A percentile compares a stretch with the other conserved stretches of the same genome.
phyloP scores from a whole-genome alignment of 92 coral and sea anemone genomes.

The Porites lobata region DNA sequence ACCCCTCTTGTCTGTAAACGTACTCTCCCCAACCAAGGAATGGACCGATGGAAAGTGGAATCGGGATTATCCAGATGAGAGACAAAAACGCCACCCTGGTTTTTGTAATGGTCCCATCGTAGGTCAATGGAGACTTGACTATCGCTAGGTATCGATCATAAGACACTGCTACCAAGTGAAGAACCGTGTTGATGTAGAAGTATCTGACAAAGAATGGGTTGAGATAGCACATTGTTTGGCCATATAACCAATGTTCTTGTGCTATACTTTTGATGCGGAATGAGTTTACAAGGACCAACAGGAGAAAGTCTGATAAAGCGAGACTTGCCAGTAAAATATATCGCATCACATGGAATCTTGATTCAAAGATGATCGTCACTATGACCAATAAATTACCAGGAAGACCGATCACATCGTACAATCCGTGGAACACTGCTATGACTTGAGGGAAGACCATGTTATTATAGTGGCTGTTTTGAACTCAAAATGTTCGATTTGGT shows the following conservation, averaged over 20 bases:
- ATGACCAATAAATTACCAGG: background rate
- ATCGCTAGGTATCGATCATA: background rate
- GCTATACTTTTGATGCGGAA: background rate
- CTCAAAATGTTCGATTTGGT: no score
- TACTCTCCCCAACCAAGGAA: background rate
- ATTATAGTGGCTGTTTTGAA: no score
- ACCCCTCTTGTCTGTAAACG: background rate
- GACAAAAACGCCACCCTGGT: background rate
- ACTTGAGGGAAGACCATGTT: background rate
- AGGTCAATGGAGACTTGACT: conserved; percentile 6
- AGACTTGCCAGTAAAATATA: background rate
- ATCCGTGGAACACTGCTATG: background rate
- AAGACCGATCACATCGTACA: conserved; percentile 7
- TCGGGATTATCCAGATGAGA: background rate
- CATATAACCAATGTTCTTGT: conserved; percentile 8
- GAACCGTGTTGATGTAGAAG: conserved; percentile 1
- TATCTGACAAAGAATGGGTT: background rate
- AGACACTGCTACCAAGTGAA: conserved; percentile 14
- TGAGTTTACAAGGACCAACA: background rate
- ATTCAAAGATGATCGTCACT: background rate
- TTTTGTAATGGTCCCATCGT: background rate
- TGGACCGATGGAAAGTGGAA: background rate
- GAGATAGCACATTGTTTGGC: background rate
- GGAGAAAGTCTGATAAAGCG: background rate
- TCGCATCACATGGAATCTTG: background rate